Percentiles rank a stretch among this genome's conserved stretches.
Conservation (phyloP, 2,888 invertebrate genomes). For the Cerastoderma edule region DNA sequence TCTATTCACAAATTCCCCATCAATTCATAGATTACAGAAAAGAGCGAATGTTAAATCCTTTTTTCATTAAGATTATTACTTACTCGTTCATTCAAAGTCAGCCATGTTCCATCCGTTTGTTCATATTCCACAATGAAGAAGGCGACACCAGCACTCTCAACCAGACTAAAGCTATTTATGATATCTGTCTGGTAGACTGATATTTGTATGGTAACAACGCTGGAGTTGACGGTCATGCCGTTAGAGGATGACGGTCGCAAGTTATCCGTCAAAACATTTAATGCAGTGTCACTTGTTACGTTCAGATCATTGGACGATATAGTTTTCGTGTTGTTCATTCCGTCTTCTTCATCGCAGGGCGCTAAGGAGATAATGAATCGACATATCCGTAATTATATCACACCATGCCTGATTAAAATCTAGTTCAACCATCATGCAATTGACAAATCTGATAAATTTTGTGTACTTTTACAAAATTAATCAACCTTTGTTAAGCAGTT, state of each 20-base stretch:
- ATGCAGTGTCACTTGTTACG: constrained; percentile 6
- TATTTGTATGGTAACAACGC: background rate
- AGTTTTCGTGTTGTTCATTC: constrained; percentile 14
- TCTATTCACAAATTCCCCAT: no score
- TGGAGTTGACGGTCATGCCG: background rate
- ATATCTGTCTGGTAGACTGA: background rate
- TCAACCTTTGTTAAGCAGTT: no score
- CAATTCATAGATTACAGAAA: no score
- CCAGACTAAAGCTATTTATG: background rate
- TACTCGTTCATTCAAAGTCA: background rate
- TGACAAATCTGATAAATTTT: no score
- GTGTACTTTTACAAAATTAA: no score
- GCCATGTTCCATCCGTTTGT: background rate
- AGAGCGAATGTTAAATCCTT: no score
- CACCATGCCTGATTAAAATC: no score
- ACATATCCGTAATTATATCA: no score
- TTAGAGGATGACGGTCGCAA: background rate
- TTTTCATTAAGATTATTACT: no score
- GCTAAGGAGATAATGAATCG: background rate
- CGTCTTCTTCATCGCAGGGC: constrained; percentile 17
- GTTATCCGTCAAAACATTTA: background rate
- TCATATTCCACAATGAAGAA: background rate
- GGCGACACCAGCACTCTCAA: background rate
- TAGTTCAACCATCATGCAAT: no score
- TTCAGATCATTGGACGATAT: background rate